Percentiles rank a stretch among this genome's conserved stretches.
Conservation (phyloP, 1,140 invertebrate species). For the Halictus rubicundus region DNA sequence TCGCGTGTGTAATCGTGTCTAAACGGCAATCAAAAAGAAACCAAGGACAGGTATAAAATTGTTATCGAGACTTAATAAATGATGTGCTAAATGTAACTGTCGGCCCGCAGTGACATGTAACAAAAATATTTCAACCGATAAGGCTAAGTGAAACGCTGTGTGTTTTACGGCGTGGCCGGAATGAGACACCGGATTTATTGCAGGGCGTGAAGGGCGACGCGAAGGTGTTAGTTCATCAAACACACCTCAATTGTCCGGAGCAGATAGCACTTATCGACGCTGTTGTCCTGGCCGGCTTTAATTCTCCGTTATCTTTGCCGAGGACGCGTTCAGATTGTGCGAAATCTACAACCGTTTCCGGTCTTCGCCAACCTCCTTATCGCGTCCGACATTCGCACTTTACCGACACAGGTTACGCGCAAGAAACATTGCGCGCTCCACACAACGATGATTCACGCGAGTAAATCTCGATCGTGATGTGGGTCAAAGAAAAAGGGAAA, state of each 20-base stretch:
- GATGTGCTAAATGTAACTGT: no score
- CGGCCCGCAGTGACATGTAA: no score
- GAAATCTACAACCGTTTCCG: slow-evolving; percentile 52
- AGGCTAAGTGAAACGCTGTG: no score
- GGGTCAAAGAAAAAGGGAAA: no score
- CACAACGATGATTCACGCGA: slow-evolving; percentile 29
- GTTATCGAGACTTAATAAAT: no score
- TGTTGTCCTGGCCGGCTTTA: slow-evolving; percentile 27
- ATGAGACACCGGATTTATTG: no score
- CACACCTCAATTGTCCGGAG: background rate
- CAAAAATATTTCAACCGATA: no score
- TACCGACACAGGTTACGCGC: slow-evolving; percentile 10
- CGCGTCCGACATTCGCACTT: slow-evolving; percentile 36
- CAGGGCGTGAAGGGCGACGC: background rate
- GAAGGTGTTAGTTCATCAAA: background rate
- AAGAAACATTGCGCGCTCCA: slow-evolving; percentile 16
- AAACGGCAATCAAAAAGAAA: no score
- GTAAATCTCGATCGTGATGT: background rate
- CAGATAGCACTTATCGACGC: background rate
- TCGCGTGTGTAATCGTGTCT: no score
- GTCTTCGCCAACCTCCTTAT: slow-evolving; percentile 52
- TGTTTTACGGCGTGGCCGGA: no score
- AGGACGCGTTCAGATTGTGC: slow-evolving; percentile 43
- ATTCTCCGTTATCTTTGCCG: slow-evolving; percentile 55
- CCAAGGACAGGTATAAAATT: no score